Evolutionary conservation across 2,888 invertebrate species (phyloP).

Genomic region (Pseudeuparius sepicola): DNA sequence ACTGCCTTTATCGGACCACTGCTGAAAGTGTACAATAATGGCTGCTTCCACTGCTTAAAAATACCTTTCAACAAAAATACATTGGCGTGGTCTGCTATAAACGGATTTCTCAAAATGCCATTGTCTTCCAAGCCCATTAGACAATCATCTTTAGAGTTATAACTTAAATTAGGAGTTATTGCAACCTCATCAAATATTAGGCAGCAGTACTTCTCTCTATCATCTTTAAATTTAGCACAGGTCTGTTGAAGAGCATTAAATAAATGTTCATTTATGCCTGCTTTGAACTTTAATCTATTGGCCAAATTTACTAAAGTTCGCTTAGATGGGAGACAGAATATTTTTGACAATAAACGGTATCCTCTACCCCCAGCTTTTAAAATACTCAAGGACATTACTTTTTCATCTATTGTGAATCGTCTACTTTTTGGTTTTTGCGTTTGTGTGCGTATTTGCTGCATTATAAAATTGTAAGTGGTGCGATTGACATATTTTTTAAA

Average conservation of each 20-base stretch:
- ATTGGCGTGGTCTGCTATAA: constrained; percentile 24
- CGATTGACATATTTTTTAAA: constrained; percentile 9
- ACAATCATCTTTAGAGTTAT: constrained; percentile 16
- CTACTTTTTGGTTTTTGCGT: constrained; percentile 1
- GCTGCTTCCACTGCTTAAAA: constrained; percentile 23
- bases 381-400: neutral
- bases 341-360: constrained; percentile 3
- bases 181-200: constrained; percentile 11
- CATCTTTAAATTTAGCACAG: constrained; percentile 1
- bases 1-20: constrained; percentile 15
- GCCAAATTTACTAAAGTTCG: neutral
- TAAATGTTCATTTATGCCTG: constrained; percentile 8
- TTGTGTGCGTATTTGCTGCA: constrained; percentile 1
- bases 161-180: constrained; percentile 14
- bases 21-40: constrained; percentile 20
- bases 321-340: neutral
- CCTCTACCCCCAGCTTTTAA: neutral
- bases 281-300: constrained; percentile 2
- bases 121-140: constrained; percentile 21
- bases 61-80: constrained; percentile 24
- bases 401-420: constrained; percentile 1
- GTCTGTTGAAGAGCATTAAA: constrained; percentile 5
- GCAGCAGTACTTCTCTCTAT: neutral
- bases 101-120: constrained; percentile 10
- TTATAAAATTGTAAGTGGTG: constrained; percentile 1